phyloP scores from a whole-genome alignment of 2,113 vertebrate species.

The Naja naja region DNA sequence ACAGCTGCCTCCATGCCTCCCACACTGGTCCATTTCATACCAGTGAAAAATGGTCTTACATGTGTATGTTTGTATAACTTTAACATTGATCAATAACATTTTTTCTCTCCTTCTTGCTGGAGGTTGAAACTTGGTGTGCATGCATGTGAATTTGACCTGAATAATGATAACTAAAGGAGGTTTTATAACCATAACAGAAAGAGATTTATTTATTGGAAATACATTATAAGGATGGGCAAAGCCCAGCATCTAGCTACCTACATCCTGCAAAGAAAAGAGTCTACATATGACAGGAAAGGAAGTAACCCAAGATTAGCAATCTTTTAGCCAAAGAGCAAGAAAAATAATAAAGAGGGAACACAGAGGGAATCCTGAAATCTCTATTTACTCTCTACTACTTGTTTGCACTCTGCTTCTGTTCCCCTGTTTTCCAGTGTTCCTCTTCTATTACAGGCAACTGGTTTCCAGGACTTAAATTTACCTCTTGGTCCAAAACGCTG shows the following conservation, averaged over 20 bases:
- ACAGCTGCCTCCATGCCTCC: not conserved
- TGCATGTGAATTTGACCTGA: not conserved
- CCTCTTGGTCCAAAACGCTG: slow-evolving; percentile 77
- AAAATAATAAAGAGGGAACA: not conserved
- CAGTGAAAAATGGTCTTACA: not conserved
- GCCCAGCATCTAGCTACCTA: not conserved
- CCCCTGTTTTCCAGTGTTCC: not conserved
- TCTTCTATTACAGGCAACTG: not conserved
- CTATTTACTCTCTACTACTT: not conserved
- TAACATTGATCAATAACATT: not conserved
- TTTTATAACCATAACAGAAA: not conserved
- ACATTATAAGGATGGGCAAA: not conserved
- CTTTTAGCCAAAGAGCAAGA: not conserved
- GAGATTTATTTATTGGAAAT: not conserved
- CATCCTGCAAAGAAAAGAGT: not conserved
- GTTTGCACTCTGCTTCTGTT: not conserved
- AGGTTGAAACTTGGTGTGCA: not conserved
- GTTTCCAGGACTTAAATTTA: slow-evolving; percentile 36
- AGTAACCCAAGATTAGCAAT: not conserved
- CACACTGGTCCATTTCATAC: not conserved
- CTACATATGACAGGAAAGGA: not conserved
- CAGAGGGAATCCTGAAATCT: not conserved
- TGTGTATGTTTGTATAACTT: not conserved
- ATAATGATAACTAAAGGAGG: not conserved
- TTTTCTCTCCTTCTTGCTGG: not conserved